Evolutionary conservation across 2,888 invertebrate genomes (phyloP).

Genomic region (Protonemura montana): DNA sequence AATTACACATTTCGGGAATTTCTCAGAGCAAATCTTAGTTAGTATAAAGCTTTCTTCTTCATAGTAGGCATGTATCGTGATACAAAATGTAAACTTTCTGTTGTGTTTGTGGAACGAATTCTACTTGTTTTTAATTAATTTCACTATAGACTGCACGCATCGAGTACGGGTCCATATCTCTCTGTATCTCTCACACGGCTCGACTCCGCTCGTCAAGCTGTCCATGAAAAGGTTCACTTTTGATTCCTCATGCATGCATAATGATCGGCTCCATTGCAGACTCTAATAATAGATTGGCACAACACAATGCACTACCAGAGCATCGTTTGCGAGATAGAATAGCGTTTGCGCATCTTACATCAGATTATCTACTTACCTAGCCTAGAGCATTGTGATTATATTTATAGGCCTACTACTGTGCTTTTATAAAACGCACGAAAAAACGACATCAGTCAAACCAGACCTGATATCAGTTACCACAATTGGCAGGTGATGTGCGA

Average conservation of each 20-base stretch:
- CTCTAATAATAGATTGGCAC: not conserved
- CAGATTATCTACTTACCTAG: not conserved
- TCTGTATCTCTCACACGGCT: not conserved
- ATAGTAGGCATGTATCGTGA: not conserved
- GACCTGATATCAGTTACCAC: not conserved
- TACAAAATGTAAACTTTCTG: not conserved
- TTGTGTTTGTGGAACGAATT: not conserved
- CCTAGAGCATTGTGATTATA: not conserved
- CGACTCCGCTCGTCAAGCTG: not conserved
- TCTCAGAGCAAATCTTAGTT: not conserved
- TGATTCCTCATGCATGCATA: constrained; percentile 7
- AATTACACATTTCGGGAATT: not conserved
- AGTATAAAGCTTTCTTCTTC: not conserved
- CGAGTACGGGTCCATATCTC: not conserved
- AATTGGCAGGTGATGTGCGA: not conserved
- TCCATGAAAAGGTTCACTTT: not conserved
- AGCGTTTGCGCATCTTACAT: not conserved
- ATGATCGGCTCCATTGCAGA: not conserved
- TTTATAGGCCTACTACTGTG: not conserved
- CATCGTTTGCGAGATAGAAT: not conserved
- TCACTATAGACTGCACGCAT: not conserved
- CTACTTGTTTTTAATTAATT: not conserved
- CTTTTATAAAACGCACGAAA: not conserved
- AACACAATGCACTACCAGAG: not conserved
- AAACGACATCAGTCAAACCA: not conserved